phyloP scores from a whole-genome alignment of 2,888 invertebrate species.

The Sepiola atlantica region DNA sequence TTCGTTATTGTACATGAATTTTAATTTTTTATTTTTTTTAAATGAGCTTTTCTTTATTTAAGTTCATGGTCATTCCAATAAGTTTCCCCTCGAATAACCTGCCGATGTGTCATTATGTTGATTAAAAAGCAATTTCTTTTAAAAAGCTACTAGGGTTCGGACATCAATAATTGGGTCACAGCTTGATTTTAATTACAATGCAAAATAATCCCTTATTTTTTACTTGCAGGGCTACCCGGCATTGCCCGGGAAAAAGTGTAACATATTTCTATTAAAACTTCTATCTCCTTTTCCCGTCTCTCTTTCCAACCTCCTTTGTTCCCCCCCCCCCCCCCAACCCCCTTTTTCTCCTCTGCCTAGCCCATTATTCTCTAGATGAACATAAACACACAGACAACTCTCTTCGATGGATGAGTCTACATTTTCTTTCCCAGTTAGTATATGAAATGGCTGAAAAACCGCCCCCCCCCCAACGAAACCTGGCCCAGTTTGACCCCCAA shows the following conservation, averaged over 20 bases:
- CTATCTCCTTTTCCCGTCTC: not conserved
- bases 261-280: not conserved
- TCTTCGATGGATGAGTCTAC: too few relatives aligned
- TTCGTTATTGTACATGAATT: not conserved
- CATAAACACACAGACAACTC: too few relatives aligned
- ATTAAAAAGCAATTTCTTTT: not conserved
- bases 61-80: not conserved
- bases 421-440: too few relatives aligned
- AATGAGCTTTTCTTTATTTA: not conserved
- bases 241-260: too few relatives aligned
- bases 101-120: not conserved
- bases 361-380: not conserved
- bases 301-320: not conserved
- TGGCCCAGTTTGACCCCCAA: too few relatives aligned
- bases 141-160: too few relatives aligned
- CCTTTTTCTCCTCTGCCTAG: not conserved
- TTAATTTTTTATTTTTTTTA: not conserved
- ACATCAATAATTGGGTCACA: too few relatives aligned
- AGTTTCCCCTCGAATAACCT: not conserved
- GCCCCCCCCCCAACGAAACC: too few relatives aligned
- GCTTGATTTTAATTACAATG: too few relatives aligned
- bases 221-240: too few relatives aligned
- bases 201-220: too few relatives aligned
- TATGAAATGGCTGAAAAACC: too few relatives aligned
- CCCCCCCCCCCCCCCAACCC: not conserved